Conservation (phyloP, 2,113 vertebrate species). For the Origma solitaria region DNA sequence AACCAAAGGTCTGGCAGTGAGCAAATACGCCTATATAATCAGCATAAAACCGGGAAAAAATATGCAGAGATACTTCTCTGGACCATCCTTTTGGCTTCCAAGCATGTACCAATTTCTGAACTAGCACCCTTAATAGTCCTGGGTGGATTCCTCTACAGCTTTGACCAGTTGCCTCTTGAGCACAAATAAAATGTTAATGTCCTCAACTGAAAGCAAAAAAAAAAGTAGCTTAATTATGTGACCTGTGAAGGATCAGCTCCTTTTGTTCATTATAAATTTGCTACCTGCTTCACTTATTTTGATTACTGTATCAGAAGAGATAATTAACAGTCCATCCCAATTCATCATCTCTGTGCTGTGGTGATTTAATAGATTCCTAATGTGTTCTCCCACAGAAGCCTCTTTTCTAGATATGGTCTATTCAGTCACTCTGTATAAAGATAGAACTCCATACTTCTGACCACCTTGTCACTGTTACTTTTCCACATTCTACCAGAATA, state of each 20-base stretch:
- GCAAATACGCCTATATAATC: background rate
- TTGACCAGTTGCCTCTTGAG: background rate
- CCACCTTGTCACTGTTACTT: background rate
- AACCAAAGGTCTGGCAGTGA: background rate
- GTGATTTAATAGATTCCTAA: background rate
- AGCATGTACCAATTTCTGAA: background rate
- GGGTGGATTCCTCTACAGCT: background rate
- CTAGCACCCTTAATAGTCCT: background rate
- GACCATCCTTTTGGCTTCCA: background rate
- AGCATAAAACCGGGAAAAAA: background rate
- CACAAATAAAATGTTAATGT: background rate
- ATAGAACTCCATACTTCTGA: background rate
- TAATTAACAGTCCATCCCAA: background rate
- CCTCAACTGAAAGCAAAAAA: background rate
- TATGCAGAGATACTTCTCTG: background rate
- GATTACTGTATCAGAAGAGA: background rate
- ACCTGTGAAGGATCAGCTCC: background rate
- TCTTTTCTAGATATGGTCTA: background rate
- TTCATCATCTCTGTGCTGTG: background rate
- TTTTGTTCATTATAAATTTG: background rate
- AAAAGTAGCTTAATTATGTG: background rate
- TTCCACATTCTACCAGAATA: background rate
- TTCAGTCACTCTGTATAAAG: background rate
- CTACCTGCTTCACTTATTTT: background rate
- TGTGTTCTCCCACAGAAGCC: background rate